phyloP scores from a whole-genome alignment of 2,888 invertebrate genomes.

The Microctonus brassicae region DNA sequence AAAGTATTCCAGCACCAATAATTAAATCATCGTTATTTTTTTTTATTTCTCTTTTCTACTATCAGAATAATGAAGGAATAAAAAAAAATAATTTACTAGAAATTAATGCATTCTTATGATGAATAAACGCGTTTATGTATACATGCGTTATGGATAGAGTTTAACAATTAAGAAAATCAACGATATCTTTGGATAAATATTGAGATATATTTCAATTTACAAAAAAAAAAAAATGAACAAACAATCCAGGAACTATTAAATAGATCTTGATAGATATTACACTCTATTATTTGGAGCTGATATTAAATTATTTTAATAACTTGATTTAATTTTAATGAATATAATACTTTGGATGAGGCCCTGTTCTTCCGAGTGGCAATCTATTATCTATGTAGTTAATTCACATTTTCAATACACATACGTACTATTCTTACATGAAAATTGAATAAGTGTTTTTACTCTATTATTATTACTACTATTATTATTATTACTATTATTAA shows the following conservation, averaged over 20 bases:
- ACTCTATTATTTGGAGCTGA: background rate
- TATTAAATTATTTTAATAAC: background rate
- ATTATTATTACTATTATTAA: background rate
- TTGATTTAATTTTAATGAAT: background rate
- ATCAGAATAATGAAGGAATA: no score
- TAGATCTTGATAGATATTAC: background rate
- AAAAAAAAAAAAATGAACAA: no score
- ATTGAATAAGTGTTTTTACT: background rate
- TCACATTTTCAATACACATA: background rate
- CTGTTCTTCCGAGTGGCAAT: background rate
- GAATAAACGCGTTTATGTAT: background rate
- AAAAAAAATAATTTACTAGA: background rate
- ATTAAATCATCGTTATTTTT: no score
- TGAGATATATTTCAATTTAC: no score
- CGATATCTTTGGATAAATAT: no score
- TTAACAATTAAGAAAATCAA: no score
- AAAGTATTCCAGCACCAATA: no score
- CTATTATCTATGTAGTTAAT: background rate
- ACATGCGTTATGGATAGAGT: no score
- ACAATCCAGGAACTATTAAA: background rate
- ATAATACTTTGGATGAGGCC: background rate
- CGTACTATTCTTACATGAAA: background rate
- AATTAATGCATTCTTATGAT: background rate
- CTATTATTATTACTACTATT: no score
- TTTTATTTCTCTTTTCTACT: no score